These are phyloP conservation scores for Dicentrarchus labrax DNA, from an alignment of 2,113 vertebrate species.

Conservation along the genomic window DNA sequence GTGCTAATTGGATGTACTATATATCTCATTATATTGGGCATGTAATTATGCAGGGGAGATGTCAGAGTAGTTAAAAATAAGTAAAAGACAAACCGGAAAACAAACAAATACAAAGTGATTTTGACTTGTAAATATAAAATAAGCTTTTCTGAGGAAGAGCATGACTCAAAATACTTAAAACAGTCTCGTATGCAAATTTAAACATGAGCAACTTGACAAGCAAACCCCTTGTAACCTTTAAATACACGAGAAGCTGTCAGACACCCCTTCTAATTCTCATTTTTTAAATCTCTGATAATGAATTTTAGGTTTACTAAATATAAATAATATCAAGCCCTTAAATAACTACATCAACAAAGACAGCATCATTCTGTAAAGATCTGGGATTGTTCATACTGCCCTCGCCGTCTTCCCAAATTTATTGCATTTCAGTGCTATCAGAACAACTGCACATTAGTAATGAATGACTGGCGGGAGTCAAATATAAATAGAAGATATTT, in stretches of 20 bases:
- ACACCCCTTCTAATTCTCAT: not conserved
- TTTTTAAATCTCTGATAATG: not conserved
- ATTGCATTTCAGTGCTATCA: not conserved
- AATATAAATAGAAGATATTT: slow-evolving; percentile 16
- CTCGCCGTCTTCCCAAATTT: not conserved
- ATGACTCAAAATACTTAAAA: slow-evolving; percentile 2
- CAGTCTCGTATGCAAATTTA: slow-evolving; percentile 4
- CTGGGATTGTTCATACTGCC: not conserved
- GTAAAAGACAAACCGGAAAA: not conserved
- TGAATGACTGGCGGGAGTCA: not conserved
- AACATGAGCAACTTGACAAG: not conserved
- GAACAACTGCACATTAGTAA: not conserved
- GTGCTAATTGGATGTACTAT: slow-evolving; percentile 4
- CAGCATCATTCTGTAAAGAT: not conserved
- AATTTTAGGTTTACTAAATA: not conserved
- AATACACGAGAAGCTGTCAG: slow-evolving; percentile 1
- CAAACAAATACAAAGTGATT: not conserved
- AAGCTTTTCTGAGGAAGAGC: not conserved
- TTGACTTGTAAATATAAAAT: not conserved
- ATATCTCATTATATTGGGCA: slow-evolving; percentile 1
- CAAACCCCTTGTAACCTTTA: slow-evolving; percentile 8
- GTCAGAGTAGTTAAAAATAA: not conserved
- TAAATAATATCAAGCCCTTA: not conserved
- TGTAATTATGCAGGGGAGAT: not conserved
- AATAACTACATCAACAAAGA: not conserved